Percentiles rank a stretch among this genome's conserved stretches.
Evolutionary conservation across 1,140 invertebrate genomes (phyloP).

Genomic region (Centruroides sculpturatus): DNA sequence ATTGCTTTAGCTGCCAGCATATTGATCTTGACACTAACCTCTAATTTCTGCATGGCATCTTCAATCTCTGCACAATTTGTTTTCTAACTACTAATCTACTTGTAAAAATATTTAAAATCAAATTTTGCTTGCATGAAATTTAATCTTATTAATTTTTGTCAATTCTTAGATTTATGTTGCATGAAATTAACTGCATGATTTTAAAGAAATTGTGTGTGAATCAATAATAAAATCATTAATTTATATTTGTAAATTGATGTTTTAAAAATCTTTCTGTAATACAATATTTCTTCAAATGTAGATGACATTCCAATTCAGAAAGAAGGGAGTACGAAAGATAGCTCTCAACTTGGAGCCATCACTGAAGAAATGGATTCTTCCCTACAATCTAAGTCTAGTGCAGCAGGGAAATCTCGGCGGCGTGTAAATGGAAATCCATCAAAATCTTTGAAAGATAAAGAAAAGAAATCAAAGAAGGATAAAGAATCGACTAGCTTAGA

Average conservation of each 20-base stretch:
- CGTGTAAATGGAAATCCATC: conserved; percentile 6
- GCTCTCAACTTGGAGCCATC: conserved; percentile 24
- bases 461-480: conserved; percentile 18
- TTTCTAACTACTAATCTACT: no score
- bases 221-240: not conserved
- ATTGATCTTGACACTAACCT: no score
- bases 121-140: no score
- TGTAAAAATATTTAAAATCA: no score
- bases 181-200: no score
- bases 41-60: no score
- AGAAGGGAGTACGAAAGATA: conserved; percentile 8
- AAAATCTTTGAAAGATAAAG: conserved; percentile 17
- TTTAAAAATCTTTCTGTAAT: not conserved
- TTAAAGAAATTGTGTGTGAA: no score
- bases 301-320: conserved; percentile 31
- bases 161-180: no score
- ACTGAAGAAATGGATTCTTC: conserved; percentile 28
- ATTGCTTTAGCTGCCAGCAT: no score
- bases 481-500: conserved; percentile 7
- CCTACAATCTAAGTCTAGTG: conserved; percentile 8
- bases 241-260: not conserved
- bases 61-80: no score
- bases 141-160: no score
- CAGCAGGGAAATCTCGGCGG: conserved; percentile 1
- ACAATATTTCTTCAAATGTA: conserved; percentile 15